phyloP scores from a whole-genome alignment of 2,797 vertebrate genomes.

The Falco columbarius region DNA sequence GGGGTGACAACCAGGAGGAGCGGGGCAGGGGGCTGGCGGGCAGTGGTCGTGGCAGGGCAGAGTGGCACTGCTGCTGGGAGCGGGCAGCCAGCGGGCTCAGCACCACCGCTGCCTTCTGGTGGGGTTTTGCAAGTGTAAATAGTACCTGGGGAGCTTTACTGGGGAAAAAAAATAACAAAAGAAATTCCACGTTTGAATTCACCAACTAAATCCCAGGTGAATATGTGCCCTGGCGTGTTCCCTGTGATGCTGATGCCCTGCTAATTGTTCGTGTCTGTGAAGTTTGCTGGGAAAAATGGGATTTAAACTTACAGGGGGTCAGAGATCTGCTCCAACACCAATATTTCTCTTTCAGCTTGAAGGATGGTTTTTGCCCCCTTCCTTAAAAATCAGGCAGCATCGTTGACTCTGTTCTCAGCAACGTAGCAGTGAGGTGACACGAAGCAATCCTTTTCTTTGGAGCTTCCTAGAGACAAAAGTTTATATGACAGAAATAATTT shows the following conservation, averaged over 20 bases:
- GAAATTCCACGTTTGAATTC: not conserved
- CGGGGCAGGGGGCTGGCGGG: not conserved
- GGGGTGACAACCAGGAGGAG: not conserved
- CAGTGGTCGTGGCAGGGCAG: not conserved
- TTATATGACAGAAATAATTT: slow-evolving; percentile 53
- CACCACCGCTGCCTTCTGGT: too few relatives aligned
- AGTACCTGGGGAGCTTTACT: fast-evolving
- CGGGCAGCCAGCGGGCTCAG: too few relatives aligned
- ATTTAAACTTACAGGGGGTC: not conserved
- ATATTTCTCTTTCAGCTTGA: not conserved
- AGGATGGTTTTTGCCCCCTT: fast-evolving
- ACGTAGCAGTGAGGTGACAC: slow-evolving; percentile 50
- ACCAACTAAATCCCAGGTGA: fast-evolving
- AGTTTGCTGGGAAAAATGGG: not conserved
- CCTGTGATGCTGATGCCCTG: fast-evolving
- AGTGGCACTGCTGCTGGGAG: not conserved
- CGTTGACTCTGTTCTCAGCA: not conserved
- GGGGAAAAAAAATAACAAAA: not conserved
- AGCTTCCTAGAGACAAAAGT: slow-evolving; percentile 58
- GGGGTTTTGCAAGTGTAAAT: not conserved
- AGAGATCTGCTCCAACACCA: not conserved
- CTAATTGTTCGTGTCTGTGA: fast-evolving
- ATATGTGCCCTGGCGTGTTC: fast-evolving
- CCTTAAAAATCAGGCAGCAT: not conserved
- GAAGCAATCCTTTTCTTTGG: slow-evolving; percentile 3